Evolutionary conservation across 1,140 invertebrate genomes (phyloP).

Genomic region (Leptestheria dahalacensis): DNA sequence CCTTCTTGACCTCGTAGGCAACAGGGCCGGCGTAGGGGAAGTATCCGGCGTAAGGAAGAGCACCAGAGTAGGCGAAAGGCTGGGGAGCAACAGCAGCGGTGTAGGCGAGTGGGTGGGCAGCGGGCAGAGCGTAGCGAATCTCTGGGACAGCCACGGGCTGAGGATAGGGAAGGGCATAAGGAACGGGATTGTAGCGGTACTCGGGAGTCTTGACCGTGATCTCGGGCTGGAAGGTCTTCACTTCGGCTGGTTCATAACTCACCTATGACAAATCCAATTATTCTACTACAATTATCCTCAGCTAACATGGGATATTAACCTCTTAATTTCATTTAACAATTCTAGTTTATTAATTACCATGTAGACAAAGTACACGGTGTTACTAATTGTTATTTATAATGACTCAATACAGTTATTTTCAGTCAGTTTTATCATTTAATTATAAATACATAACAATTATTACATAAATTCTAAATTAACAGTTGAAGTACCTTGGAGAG

Average conservation of each 20-base stretch:
- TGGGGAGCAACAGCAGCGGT: not conserved
- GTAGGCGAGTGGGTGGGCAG: not conserved
- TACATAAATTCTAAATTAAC: not conserved
- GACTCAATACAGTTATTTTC: no score
- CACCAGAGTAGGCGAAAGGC: not conserved
- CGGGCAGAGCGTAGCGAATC: not conserved
- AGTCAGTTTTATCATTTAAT: no score
- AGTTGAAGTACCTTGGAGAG: not conserved
- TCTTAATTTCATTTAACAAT: no score
- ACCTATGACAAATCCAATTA: not conserved
- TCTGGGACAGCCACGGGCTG: not conserved
- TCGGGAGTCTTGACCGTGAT: not conserved
- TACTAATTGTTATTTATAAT: no score
- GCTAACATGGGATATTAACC: no score
- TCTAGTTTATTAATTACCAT: no score
- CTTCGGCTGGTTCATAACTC: constrained; percentile 1
- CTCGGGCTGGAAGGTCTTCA: constrained; percentile 3
- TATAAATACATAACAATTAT: no score
- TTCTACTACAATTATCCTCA: no score
- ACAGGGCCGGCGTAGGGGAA: not conserved
- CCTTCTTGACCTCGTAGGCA: not conserved
- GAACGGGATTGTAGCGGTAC: constrained; percentile 7
- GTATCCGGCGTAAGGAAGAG: not conserved
- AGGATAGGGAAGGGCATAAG: constrained; percentile 3
- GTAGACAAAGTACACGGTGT: no score